A percentile compares a stretch with the other conserved stretches of the same genome.
phyloP scores from a whole-genome alignment of 2,888 invertebrate species.

The Cancer borealis region DNA sequence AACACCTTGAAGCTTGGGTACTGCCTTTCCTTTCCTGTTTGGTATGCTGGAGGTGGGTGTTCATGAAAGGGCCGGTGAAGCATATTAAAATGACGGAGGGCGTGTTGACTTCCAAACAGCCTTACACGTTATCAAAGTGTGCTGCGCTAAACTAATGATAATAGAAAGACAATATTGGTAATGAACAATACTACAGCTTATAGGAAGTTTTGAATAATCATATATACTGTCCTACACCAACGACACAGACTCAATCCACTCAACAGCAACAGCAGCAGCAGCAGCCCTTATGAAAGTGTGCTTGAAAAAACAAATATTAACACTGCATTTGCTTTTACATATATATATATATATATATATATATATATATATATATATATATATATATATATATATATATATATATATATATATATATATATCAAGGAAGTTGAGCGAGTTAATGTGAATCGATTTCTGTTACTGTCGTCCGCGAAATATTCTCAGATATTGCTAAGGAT shows the following conservation, averaged over 20 bases:
- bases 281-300: too few species aligned
- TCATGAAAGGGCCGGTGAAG: neutral
- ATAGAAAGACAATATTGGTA: neutral
- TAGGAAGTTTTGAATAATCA: neutral
- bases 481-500: neutral
- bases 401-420: too few species aligned
- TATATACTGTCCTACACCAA: neutral
- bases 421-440: too few species aligned
- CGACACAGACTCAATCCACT: neutral
- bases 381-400: too few species aligned
- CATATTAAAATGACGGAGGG: neutral
- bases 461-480: neutral
- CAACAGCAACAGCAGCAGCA: neutral
- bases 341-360: too few species aligned
- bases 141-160: neutral
- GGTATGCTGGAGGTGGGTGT: neutral
- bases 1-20: conserved; percentile 20
- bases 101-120: neutral
- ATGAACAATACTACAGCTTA: neutral
- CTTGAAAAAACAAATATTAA: too few species aligned
- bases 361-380: too few species aligned
- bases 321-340: too few species aligned
- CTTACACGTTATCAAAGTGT: neutral
- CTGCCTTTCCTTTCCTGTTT: neutral
- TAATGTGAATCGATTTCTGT: neutral